Base-by-base conservation (phyloP, 2,113 vertebrate genomes). In the Monarcha castaneiventris region DNA sequence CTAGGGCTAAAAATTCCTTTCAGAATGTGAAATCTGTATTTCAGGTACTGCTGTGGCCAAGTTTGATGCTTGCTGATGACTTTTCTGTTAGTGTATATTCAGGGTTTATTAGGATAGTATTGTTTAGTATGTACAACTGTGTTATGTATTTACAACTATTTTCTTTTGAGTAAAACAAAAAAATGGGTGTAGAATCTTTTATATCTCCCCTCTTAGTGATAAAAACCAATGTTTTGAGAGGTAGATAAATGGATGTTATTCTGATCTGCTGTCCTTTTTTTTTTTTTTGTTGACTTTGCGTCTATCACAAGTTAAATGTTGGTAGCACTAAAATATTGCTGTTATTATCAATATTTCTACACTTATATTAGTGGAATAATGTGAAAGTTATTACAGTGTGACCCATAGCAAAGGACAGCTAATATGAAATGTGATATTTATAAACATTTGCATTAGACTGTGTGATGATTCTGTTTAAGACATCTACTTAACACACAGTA, bases 121-220 rank as follows among this genome's bases (percentile, higher is more conserved):
- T 56, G 23, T 41, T 90, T 62, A 61, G 8, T 44, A 35, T 6
- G 3, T 33, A 9, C 13, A 80, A 30, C 8, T 30, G 20, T 26
- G 25, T 49, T 37, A 20, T 55, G 9, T 37, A 33, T 6, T 3
- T 30, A 10, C 17, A 80, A 30, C 6, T 30, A 17, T 21, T 66
- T 84, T 55, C 10, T 62, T 87, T n/a, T n/a, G 15, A 75, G 26
- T 25, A 46, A 74, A 88, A 68, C 21, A 6, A 19, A 61, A 77
- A 7, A 48, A 1, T 2, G 7, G 4, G 3, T 1, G 0, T 5
- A 37, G 13, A 86, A 68, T 30, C 2, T 54, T 93, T 83, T 84
- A 3, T 49, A 74, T 41, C 6, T 15, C 7, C 15, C 13, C 22
- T 35, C 21, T 51, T 41, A 39, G 30, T 48, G 27, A 73, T 37